Conservation (phyloP, 2,888 invertebrate species). For the Apamea sordens region DNA sequence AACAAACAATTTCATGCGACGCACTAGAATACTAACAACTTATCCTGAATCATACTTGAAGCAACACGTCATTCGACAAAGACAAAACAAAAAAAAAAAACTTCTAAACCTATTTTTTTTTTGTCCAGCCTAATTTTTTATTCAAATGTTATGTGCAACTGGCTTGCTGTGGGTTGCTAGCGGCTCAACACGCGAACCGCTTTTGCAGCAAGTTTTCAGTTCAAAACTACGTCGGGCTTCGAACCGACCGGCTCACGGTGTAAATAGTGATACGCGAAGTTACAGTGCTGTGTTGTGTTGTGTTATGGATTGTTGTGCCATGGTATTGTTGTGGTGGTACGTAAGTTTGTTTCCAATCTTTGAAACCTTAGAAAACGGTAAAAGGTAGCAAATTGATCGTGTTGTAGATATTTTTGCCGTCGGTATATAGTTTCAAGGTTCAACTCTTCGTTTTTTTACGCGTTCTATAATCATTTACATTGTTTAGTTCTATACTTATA, state of each 20-base stretch:
- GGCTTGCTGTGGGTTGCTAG: slow-evolving; percentile 80
- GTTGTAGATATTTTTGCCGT: neutral
- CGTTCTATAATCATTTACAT: neutral
- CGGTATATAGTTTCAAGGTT: slow-evolving; percentile 17
- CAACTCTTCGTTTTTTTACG: neutral
- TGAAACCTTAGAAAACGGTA: too few species aligned
- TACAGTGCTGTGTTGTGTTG: slow-evolving; percentile 69
- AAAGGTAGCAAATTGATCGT: neutral
- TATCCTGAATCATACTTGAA: slow-evolving; percentile 27
- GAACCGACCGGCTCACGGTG: slow-evolving; percentile 76
- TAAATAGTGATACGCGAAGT: slow-evolving; percentile 61
- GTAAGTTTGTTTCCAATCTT: slow-evolving; percentile 33
- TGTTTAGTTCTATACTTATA: neutral
- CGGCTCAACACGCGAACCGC: slow-evolving; percentile 85
- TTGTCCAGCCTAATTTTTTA: slow-evolving; percentile 32
- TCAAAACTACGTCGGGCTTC: slow-evolving; percentile 81
- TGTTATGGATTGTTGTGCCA: slow-evolving; percentile 60
- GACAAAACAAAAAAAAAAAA: neutral
- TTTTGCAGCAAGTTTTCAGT: slow-evolving; percentile 86
- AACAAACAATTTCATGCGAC: slow-evolving; percentile 51
- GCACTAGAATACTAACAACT: slow-evolving; percentile 9
- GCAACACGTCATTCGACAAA: neutral
- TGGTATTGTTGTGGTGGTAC: slow-evolving; percentile 68
- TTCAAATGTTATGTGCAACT: slow-evolving; percentile 80
- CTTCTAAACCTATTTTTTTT: neutral